Evolutionary conservation across 2,888 invertebrate species (phyloP), one percentile per base, ranked within the genome.

Genomic region (Spodoptera littoralis): DNA sequence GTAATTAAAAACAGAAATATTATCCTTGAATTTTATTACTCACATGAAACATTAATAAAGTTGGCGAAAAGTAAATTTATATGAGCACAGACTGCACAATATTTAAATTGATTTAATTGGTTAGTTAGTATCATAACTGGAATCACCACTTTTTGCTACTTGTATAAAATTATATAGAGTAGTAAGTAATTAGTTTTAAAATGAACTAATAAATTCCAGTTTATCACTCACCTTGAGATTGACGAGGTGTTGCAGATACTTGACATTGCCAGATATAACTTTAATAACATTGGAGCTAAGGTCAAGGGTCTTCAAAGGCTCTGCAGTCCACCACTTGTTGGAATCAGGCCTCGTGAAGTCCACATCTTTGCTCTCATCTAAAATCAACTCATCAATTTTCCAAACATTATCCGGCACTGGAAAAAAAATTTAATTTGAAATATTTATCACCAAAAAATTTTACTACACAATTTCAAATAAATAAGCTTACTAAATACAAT

Each of bases 271-370:
- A 60, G 97, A 96, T 82, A 98, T 92, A 71, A 89, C 90, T 65
- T 95, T 95, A 69, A 98, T 92, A 65, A 95, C 95, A 90, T 98
- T 98, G 12, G 96, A 97, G 85, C 97, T 97, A 59, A 97, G 93
- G 89, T 98, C 98, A 73, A 98, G 95, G 80, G 96, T 96, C 67
- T 96, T 96, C 24, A 98, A 91, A 2, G 97, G 96, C 79, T 97
- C 96, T 82, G 97, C 96, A 86, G 97, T 97, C 98, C 98, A 98
- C 98, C 98, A 98, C 71, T 95, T 95, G 73, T 96, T 95, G 45
- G 95, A 95, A 54, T 95, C 95, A 5, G 91, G 87, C 73, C 92
- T 92, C 60, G 95, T 89, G 78, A 96, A 96, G 85, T 96, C 96
- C 51, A 96, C 90, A 50, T 96, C 96, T 75, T 96, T 95, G 65